Percentiles rank a stretch among this genome's conserved stretches.
These are phyloP conservation scores for Argynnis bischoffii DNA, from an alignment of 2,888 invertebrate species.

Conservation along the genomic window DNA sequence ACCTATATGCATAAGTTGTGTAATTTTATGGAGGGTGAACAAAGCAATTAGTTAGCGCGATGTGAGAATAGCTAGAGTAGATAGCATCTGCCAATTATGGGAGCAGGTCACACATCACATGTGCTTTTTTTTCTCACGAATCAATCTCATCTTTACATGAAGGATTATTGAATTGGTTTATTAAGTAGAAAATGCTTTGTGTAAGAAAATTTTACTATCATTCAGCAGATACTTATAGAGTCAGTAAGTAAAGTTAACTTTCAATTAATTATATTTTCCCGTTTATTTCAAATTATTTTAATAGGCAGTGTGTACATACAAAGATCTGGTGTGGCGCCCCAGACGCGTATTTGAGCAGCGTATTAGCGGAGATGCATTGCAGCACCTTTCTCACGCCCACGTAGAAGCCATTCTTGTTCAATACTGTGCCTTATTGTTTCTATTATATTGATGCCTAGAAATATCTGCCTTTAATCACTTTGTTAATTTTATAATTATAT, in stretches of 20 bases:
- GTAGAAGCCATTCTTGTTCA: conserved; percentile 57
- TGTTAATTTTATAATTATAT: neutral
- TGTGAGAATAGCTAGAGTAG: conserved; percentile 64
- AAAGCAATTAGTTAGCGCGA: conserved; percentile 69
- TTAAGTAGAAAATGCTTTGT: neutral
- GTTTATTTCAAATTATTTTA: conserved; percentile 33
- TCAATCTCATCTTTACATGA: conserved; percentile 23
- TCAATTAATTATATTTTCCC: neutral
- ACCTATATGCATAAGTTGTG: conserved; percentile 54
- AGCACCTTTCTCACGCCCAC: conserved; percentile 75
- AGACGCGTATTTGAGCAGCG: conserved; percentile 63
- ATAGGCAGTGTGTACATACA: conserved; percentile 29
- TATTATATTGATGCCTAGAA: conserved; percentile 32
- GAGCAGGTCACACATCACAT: conserved; percentile 42
- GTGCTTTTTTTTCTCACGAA: conserved; percentile 42
- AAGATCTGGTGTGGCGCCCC: conserved; percentile 34
- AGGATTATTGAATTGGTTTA: neutral
- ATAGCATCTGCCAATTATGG: conserved; percentile 45
- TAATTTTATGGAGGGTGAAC: conserved; percentile 71
- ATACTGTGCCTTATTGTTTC: conserved; percentile 51
- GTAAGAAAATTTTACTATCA: too few species aligned
- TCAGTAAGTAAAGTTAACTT: too few species aligned
- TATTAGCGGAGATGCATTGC: conserved; percentile 65
- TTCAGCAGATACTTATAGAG: too few species aligned
- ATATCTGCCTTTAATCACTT: neutral